These are phyloP conservation scores for Eugnorisma glareosa DNA, from an alignment of 2,888 invertebrate species.

Conservation along the genomic window DNA sequence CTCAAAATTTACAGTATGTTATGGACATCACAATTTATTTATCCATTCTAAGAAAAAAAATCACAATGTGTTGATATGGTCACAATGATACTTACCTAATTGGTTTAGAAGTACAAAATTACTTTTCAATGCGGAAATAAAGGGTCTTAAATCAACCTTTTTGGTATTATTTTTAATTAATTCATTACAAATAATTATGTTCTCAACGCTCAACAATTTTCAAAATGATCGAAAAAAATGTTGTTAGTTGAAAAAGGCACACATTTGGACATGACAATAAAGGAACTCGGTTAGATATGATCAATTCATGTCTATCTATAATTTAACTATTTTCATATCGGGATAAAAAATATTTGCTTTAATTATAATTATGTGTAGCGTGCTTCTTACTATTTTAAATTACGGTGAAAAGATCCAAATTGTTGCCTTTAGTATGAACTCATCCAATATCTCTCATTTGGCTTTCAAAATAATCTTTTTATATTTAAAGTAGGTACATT, in stretches of 20 bases:
- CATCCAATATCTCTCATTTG: conserved; percentile 35
- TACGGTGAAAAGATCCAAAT: conserved; percentile 20
- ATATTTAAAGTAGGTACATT: conserved; percentile 38
- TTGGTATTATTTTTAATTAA: conserved; percentile 17
- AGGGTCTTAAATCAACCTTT: conserved; percentile 17
- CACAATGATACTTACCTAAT: conserved; percentile 54
- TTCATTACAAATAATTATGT: conserved; percentile 24
- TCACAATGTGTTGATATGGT: conserved; percentile 64
- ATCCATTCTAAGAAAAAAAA: conserved; percentile 45
- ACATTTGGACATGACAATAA: conserved; percentile 71
- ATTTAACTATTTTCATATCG: conserved; percentile 31
- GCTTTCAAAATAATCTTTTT: conserved; percentile 34
- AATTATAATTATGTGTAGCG: conserved; percentile 26
- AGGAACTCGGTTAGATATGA: conserved; percentile 76
- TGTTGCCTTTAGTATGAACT: conserved; percentile 34
- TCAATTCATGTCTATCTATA: conserved; percentile 56
- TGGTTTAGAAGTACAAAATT: conserved; percentile 35
- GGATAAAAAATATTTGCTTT: conserved; percentile 43
- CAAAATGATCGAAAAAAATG: conserved; percentile 43
- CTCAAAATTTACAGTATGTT: conserved; percentile 26
- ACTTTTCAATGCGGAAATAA: conserved; percentile 29
- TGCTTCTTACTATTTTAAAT: conserved; percentile 37
- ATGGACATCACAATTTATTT: conserved; percentile 40
- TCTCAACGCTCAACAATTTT: conserved; percentile 16
- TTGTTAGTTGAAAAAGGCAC: conserved; percentile 75